Conservation (phyloP, 2,113 vertebrate species). For the Eubucco bourcierii region DNA sequence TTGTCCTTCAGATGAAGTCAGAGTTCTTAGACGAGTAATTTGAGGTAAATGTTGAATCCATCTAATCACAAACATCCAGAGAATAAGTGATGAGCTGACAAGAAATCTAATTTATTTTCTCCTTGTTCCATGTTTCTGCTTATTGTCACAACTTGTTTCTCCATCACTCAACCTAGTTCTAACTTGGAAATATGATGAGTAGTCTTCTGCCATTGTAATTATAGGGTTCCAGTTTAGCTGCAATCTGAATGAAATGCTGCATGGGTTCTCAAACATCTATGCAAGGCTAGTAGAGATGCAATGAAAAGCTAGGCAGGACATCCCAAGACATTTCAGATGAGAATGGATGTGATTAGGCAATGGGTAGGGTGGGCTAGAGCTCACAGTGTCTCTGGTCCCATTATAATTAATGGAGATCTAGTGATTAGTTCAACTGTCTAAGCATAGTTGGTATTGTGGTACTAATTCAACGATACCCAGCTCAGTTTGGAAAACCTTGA, state of each 20-base stretch:
- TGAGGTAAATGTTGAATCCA: not conserved
- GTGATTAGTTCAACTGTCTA: not conserved
- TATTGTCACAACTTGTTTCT: not conserved
- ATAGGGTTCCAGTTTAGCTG: not conserved
- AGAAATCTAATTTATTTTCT: not conserved
- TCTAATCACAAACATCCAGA: fast-evolving
- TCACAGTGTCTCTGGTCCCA: not conserved
- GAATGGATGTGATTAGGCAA: not conserved
- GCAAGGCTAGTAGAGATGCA: not conserved
- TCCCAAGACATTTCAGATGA: not conserved
- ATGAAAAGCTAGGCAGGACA: not conserved
- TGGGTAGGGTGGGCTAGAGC: not conserved
- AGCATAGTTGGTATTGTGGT: not conserved
- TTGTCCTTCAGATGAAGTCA: not conserved
- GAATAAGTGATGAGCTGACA: not conserved
- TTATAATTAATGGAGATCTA: not conserved
- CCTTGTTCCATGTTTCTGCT: not conserved
- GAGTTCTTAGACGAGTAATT: not conserved
- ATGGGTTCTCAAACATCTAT: not conserved
- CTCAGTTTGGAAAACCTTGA: not conserved
- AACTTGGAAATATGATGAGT: not conserved
- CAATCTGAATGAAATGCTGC: not conserved
- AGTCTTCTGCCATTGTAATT: not conserved
- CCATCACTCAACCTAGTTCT: not conserved
- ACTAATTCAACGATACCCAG: not conserved